phyloP scores from a whole-genome alignment of 2,888 invertebrate genomes.

The Nineta flava region DNA sequence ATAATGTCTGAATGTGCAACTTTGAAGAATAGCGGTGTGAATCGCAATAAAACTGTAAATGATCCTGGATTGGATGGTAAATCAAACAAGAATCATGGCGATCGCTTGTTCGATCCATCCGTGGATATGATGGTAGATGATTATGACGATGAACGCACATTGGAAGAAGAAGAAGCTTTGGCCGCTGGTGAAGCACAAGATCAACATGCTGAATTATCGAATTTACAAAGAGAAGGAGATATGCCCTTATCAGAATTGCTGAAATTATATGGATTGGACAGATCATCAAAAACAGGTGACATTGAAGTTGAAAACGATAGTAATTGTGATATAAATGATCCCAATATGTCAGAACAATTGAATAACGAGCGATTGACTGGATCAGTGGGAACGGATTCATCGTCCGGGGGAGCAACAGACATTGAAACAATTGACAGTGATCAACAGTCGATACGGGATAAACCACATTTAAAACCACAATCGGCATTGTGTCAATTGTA shows the following conservation, averaged over 20 bases:
- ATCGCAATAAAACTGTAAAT: neutral
- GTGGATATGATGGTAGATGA: conserved; percentile 96
- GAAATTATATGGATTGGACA: conserved; percentile 64
- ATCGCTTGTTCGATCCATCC: conserved; percentile 71
- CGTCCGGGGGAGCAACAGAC: conserved; percentile 11
- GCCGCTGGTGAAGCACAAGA: conserved; percentile 75
- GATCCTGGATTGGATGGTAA: neutral
- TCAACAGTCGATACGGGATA: conserved; percentile 7
- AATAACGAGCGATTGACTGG: conserved; percentile 10
- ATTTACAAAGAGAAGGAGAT: conserved; percentile 82
- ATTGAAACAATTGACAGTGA: conserved; percentile 17
- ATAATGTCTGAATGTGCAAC: neutral
- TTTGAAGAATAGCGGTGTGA: neutral
- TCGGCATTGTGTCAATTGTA: conserved; percentile 40
- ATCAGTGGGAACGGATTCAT: conserved; percentile 8
- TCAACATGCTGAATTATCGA: conserved; percentile 74
- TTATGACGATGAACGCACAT: conserved; percentile 90
- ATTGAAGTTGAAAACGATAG: conserved; percentile 18
- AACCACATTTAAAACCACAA: conserved; percentile 16
- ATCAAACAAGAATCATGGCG: conserved; percentile 19
- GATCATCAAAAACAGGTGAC: conserved; percentile 26
- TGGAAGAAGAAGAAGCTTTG: conserved; percentile 93
- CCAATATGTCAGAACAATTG: conserved; percentile 11
- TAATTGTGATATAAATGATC: conserved; percentile 15
- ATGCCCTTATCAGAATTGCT: conserved; percentile 90